Evolutionary conservation across 1,140 invertebrate genomes (phyloP).

Genomic region (Diachasma alloeum): DNA sequence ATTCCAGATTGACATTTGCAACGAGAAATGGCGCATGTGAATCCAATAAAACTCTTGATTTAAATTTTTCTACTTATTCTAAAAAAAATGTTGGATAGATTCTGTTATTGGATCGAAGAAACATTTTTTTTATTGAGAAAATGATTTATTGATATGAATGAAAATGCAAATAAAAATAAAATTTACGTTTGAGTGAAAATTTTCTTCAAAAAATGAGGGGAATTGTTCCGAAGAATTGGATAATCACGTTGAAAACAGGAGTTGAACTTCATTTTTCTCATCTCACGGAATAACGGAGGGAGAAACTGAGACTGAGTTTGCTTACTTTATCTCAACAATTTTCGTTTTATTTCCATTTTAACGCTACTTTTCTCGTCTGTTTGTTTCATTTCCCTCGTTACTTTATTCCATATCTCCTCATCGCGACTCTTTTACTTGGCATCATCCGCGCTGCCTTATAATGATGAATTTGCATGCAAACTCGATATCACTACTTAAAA

Average conservation of each 20-base stretch:
- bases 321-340: slow-evolving; percentile 31
- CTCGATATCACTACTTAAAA: slow-evolving; percentile 64
- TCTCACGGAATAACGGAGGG: slow-evolving; percentile 7
- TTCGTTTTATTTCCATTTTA: slow-evolving; percentile 18
- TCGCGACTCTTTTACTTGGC: slow-evolving; percentile 13
- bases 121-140: no score
- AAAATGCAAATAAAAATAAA: no score
- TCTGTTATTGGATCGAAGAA: no score
- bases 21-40: no score
- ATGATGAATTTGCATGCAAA: slow-evolving; percentile 64
- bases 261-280: neutral
- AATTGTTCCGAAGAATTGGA: neutral
- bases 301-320: slow-evolving; percentile 43
- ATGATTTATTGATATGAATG: no score
- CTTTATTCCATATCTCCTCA: slow-evolving; percentile 10
- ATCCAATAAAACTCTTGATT: no score
- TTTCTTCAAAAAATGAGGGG: no score
- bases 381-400: slow-evolving; percentile 4
- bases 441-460: slow-evolving; percentile 37
- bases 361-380: slow-evolving; percentile 9
- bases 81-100: no score
- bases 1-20: no score
- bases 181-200: no score
- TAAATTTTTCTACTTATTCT: no score
- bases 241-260: neutral